A percentile compares a stretch with the other conserved stretches of the same genome.
Conservation (phyloP, 2,888 invertebrate species). For the Epinotia ramella region DNA sequence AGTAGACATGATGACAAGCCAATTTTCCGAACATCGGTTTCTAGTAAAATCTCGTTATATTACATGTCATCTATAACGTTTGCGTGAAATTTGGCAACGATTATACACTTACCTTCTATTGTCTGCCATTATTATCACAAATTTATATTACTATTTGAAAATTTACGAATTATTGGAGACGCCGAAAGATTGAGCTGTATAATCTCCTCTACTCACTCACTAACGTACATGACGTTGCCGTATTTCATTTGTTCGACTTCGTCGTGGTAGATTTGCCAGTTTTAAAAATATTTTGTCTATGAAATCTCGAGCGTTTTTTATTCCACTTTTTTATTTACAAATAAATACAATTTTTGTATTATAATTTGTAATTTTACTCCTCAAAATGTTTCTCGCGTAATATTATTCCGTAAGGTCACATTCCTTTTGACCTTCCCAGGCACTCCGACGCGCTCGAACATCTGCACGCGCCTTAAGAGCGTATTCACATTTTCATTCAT, state of each 20-base stretch:
- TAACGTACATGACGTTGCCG: slow-evolving; percentile 83
- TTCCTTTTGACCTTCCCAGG: too few species aligned
- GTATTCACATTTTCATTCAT: too few species aligned
- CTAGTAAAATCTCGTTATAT: slow-evolving; percentile 49
- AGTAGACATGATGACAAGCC: slow-evolving; percentile 84
- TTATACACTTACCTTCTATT: slow-evolving; percentile 80
- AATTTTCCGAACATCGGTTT: slow-evolving; percentile 73
- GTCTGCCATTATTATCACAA: slow-evolving; percentile 82
- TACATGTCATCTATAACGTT: slow-evolving; percentile 11
- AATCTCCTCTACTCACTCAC: slow-evolving; percentile 62
- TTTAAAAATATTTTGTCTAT: slow-evolving; percentile 54
- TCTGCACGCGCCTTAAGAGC: too few species aligned
- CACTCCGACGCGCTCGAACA: too few species aligned
- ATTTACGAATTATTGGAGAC: slow-evolving; percentile 68
- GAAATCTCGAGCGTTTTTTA: slow-evolving; percentile 50
- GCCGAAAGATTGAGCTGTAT: slow-evolving; percentile 74
- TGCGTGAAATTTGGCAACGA: slow-evolving; percentile 47
- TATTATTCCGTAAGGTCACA: too few species aligned
- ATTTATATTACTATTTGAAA: slow-evolving; percentile 68
- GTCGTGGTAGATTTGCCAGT: slow-evolving; percentile 65
- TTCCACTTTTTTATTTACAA: slow-evolving; percentile 5
- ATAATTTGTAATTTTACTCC: too few species aligned
- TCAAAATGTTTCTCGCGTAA: too few species aligned
- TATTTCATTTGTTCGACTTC: slow-evolving; percentile 83
- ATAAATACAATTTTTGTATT: too few species aligned